phyloP scores from a whole-genome alignment of 2,888 invertebrate genomes.

The Caenorhabditis drosophilae region DNA sequence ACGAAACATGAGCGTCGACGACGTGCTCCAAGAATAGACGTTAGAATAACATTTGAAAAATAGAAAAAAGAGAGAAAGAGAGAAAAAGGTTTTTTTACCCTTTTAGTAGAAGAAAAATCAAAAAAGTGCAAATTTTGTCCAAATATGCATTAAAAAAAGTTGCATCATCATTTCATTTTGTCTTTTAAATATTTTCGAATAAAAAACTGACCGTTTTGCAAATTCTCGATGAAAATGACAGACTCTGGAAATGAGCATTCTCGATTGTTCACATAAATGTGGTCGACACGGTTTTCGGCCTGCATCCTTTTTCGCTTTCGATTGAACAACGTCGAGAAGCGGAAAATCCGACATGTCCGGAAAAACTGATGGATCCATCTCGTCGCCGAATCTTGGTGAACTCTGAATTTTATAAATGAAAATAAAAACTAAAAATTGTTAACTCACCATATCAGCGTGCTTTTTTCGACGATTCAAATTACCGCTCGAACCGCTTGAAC shows the following conservation, averaged over 20 bases:
- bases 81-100: too few species aligned
- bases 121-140: too few species aligned
- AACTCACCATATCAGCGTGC: constrained; percentile 21
- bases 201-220: constrained; percentile 21
- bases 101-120: too few species aligned
- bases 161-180: too few species aligned
- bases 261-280: constrained; percentile 36
- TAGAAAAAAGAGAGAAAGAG: too few species aligned
- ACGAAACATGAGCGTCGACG: too few species aligned
- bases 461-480: constrained; percentile 18
- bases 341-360: constrained; percentile 38
- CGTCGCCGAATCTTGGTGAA: constrained; percentile 24
- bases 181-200: too few species aligned
- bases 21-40: too few species aligned
- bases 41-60: too few species aligned
- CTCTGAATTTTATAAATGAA: constrained; percentile 17
- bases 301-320: constrained; percentile 33
- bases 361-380: constrained; percentile 17
- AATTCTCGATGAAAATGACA: constrained; percentile 37
- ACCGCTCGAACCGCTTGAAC: too few species aligned
- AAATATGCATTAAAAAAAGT: too few species aligned
- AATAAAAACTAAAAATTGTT: not conserved
- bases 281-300: constrained; percentile 38
- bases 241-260: constrained; percentile 36
- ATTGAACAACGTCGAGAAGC: constrained; percentile 32